phyloP scores from a whole-genome alignment of 2,888 invertebrate genomes.

The Amblyjoppa proteus region DNA sequence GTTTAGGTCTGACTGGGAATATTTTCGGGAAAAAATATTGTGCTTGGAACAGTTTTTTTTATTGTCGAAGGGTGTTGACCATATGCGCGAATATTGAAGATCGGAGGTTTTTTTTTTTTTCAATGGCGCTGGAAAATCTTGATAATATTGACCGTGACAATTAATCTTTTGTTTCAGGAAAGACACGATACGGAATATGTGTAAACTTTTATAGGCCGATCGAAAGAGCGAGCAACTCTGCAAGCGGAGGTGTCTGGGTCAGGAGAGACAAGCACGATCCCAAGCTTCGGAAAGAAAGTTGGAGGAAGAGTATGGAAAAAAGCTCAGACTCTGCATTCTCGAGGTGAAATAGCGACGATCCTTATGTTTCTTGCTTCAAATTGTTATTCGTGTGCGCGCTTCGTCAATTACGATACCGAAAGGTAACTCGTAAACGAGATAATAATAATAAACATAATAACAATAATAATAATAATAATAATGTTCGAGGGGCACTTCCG shows the following conservation, averaged over 20 bases:
- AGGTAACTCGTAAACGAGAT: background rate
- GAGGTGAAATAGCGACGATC: conserved; percentile 88
- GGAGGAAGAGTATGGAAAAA: conserved; percentile 96
- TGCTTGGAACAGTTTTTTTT: background rate
- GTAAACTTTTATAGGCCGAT: conserved; percentile 99
- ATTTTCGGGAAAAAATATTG: background rate
- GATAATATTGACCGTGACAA: background rate
- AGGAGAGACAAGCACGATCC: conserved; percentile 86
- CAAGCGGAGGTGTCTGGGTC: conserved; percentile 80
- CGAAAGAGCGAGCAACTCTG: conserved; percentile 87
- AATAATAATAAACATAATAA: too few species aligned
- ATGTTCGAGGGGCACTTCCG: too few species aligned
- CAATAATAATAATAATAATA: too few species aligned
- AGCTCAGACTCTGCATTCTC: conserved; percentile 97
- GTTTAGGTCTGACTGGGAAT: background rate
- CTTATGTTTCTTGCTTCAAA: background rate
- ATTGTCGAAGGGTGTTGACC: background rate
- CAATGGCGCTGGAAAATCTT: background rate
- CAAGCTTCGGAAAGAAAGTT: conserved; percentile 93
- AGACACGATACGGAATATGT: conserved; percentile 98
- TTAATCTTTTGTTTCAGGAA: conserved; percentile 86
- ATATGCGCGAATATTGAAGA: background rate
- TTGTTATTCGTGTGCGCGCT: background rate
- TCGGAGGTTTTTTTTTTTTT: background rate
- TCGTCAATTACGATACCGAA: background rate